A percentile compares a stretch with the other conserved stretches of the same genome.
Conservation (phyloP, 2,888 invertebrate genomes). For the Noctua janthe region DNA sequence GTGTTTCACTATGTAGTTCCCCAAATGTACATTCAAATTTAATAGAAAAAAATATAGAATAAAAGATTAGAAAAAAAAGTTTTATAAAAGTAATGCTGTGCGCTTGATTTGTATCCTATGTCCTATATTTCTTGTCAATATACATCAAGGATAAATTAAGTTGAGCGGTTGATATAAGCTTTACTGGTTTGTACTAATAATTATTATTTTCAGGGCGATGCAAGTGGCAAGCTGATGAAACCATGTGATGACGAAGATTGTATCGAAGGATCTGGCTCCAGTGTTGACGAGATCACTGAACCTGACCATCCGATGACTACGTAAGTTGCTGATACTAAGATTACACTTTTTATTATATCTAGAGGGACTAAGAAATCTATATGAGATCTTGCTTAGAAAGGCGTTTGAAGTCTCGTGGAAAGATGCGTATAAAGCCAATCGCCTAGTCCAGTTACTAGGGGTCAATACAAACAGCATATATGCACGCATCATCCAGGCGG, state of each 20-base stretch:
- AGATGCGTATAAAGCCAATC: neutral
- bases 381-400: neutral
- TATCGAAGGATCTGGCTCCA: constrained; percentile 94
- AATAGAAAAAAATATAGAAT: no score
- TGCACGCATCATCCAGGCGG: neutral
- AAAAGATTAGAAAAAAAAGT: neutral
- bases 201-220: constrained; percentile 75
- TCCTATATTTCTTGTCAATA: neutral
- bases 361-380: neutral
- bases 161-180: neutral
- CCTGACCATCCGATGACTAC: constrained; percentile 91
- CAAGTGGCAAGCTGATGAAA: constrained; percentile 85
- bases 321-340: constrained; percentile 71
- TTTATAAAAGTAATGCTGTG: neutral
- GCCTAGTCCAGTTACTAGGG: neutral
- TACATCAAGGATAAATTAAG: neutral
- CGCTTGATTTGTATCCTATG: neutral
- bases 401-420: neutral
- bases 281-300: constrained; percentile 92
- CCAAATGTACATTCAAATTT: no score
- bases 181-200: neutral
- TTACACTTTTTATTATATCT: neutral
- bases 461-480: neutral
- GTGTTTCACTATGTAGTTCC: neutral
- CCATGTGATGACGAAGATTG: constrained; percentile 97